phyloP scores from a whole-genome alignment of 2,113 vertebrate genomes.

The Pan paniscus region DNA sequence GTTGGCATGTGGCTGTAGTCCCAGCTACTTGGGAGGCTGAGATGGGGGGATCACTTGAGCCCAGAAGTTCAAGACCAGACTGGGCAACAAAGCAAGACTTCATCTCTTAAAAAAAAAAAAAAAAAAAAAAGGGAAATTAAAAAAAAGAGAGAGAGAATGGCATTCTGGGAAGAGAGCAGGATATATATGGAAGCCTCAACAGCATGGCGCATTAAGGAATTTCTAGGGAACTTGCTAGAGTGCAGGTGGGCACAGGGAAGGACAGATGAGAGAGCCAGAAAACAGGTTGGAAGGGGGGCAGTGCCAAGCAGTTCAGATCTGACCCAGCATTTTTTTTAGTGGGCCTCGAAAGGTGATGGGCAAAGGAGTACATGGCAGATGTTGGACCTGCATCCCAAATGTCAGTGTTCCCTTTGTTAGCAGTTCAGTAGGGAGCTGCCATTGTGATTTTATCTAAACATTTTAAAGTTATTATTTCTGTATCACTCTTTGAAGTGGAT shows the following conservation, averaged over 20 bases:
- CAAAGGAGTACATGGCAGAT: not conserved
- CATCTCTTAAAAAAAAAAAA: too few relatives aligned
- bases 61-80: too few relatives aligned
- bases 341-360: not conserved
- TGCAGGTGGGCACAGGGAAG: not conserved
- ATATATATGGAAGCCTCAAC: not conserved
- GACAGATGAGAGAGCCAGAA: not conserved
- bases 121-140: too few relatives aligned
- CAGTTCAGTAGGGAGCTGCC: not conserved
- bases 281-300: not conserved
- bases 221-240: not conserved
- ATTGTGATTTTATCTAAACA: not conserved
- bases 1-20: too few relatives aligned
- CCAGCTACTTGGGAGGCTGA: too few relatives aligned
- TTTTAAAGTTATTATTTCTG: constrained; percentile 17
- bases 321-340: not conserved
- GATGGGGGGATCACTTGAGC: too few relatives aligned
- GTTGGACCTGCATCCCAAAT: not conserved
- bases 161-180: not conserved
- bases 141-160: not conserved
- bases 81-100: too few relatives aligned
- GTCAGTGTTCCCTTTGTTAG: not conserved
- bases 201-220: not conserved
- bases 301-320: not conserved
- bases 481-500: not conserved